Evolutionary conservation across 2,797 vertebrate species (phyloP).

Genomic region (Fringilla coelebs): DNA sequence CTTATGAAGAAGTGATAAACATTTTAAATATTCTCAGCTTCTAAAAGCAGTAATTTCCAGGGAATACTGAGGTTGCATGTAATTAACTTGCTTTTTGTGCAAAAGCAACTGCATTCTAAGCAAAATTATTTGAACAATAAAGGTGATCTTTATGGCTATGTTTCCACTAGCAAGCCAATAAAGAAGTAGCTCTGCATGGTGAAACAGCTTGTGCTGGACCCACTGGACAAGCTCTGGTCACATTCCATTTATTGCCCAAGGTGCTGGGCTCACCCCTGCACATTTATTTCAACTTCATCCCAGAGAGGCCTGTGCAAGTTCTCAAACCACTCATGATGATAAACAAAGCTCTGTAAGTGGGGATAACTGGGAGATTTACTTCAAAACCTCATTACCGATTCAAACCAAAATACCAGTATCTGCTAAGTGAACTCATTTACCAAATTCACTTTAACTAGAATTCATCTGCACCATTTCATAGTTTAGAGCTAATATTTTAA

Average conservation of each 20-base stretch:
- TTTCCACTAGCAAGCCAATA: neutral
- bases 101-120: neutral
- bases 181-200: neutral
- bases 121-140: neutral
- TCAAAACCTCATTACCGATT: neutral
- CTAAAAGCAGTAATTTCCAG: neutral
- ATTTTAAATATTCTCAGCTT: neutral
- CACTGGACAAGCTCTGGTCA: neutral
- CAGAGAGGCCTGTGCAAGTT: neutral
- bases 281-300: neutral
- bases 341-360: neutral
- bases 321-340: neutral
- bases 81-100: neutral
- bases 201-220: neutral
- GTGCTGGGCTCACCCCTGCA: neutral
- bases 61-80: neutral
- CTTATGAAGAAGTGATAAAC: neutral
- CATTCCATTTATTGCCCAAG: neutral
- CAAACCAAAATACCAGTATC: neutral
- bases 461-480: neutral
- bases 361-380: neutral
- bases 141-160: neutral
- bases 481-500: neutral
- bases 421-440: neutral
- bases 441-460: neutral